phyloP scores from a whole-genome alignment of 2,797 vertebrate genomes.

The Anabas testudineus region DNA sequence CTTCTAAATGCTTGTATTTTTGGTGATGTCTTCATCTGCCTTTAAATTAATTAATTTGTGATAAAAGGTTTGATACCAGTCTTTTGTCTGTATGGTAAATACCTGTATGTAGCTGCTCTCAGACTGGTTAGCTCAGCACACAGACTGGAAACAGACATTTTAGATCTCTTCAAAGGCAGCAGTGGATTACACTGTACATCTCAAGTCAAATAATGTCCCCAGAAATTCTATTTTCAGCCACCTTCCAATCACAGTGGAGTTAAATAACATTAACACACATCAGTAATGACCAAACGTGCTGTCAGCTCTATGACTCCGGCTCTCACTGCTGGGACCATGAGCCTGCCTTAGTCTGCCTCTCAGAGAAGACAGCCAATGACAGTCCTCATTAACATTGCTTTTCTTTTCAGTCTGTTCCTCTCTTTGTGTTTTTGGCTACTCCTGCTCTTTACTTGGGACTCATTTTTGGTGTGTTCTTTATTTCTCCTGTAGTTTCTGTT shows the following conservation, averaged over 20 bases:
- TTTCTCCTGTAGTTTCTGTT: slow-evolving; percentile 47
- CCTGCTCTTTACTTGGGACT: slow-evolving; percentile 24
- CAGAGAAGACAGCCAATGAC: slow-evolving; percentile 50
- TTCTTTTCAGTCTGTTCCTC: slow-evolving; percentile 14
- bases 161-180: not conserved
- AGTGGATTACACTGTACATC: too few species aligned
- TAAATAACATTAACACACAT: slow-evolving; percentile 9
- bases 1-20: not conserved
- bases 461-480: slow-evolving; percentile 19
- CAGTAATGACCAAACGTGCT: slow-evolving; percentile 51
- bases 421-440: slow-evolving; percentile 13
- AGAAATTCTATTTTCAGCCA: too few species aligned
- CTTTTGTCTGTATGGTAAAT: not conserved
- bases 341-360: slow-evolving; percentile 88
- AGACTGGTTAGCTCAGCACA: slow-evolving; percentile 3
- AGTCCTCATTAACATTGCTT: slow-evolving; percentile 27
- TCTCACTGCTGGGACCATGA: slow-evolving; percentile 89
- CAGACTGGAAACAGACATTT: too few species aligned
- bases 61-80: not conserved
- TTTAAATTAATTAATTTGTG: too few species aligned
- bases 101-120: not conserved
- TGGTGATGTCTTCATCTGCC: not conserved
- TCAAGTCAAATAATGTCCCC: not conserved
- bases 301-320: slow-evolving; percentile 57
- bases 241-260: not conserved